These are phyloP conservation scores for Cancer borealis DNA, from an alignment of 2,888 invertebrate genomes.

Conservation along the genomic window DNA sequence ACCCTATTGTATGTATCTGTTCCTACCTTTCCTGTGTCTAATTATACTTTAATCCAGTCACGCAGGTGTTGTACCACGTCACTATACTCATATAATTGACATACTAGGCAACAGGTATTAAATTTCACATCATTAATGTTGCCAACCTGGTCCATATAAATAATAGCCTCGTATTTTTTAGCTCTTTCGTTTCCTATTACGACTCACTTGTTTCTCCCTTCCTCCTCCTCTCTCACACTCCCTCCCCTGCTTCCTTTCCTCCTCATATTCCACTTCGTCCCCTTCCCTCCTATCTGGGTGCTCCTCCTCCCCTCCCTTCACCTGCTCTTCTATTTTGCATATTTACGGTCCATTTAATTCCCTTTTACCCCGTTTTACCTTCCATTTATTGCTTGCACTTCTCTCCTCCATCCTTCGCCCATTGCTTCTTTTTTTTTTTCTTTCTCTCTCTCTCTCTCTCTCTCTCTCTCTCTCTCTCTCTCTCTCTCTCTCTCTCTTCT, in stretches of 20 bases:
- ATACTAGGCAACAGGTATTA: background rate
- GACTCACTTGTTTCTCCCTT: background rate
- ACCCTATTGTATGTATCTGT: too few species aligned
- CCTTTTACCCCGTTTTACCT: constrained; percentile 6
- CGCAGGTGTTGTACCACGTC: too few species aligned
- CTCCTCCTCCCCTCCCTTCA: background rate
- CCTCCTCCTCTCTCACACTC: background rate
- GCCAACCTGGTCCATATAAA: too few species aligned
- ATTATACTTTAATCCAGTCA: too few species aligned
- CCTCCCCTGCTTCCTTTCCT: background rate
- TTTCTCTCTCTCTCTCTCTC: background rate
- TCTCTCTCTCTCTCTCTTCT: background rate
- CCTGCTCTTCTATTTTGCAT: background rate
- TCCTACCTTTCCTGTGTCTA: too few species aligned
- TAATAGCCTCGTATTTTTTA: background rate
- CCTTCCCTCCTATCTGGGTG: background rate
- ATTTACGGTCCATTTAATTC: constrained; percentile 14
- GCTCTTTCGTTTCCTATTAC: background rate
- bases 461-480: background rate
- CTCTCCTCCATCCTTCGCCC: background rate
- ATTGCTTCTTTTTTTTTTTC: background rate
- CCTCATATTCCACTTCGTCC: background rate
- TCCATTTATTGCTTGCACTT: constrained; percentile 20
- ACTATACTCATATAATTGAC: background rate
- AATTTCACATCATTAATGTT: too few species aligned